Base-by-base conservation (phyloP, 1,140 invertebrate genomes). In the Diplogasteroides magnus region DNA sequence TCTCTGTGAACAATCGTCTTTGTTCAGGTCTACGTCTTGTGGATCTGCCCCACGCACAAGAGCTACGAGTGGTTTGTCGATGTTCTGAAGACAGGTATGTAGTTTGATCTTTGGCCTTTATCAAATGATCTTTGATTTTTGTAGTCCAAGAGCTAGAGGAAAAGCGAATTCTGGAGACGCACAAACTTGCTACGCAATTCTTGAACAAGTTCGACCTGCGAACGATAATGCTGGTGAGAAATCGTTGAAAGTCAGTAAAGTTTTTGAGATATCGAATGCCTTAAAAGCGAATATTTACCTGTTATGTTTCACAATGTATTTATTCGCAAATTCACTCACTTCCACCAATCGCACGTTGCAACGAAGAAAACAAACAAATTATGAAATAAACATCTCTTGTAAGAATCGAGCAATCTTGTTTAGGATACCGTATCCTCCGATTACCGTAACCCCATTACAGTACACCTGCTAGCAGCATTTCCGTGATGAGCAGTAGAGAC, bases 31-130 rank as follows among this genome's bases (percentile, higher is more conserved):
- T 98, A 98, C 85, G 98, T 98, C 85, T 85, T 99, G 6, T 99
- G 96, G 96, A 96, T 98, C 75, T 98, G 95, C 80, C 94, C 94
- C 2, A 97, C 94, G 2, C 96, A 99, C 84, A 93, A 95, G 73
- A 94, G 97, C 82, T 99, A 97, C 83, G 96, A 99, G 85, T 99
- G 96, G 96, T 95, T 99, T 83, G 96, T 98, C 76, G 96, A 99
- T 82, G 95, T 98, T 19, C 85, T 99, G 27, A 87, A 94, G 64
- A 93, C 98, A 81, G 37, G 37, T 48, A 48, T 19, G 37, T n/a
- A n/a, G n/a, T n/a, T n/a, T n/a, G n/a, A n/a, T n/a, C n/a, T n/a
- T n/a, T n/a, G n/a, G n/a, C n/a, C n/a, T n/a, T n/a, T n/a, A n/a
- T n/a, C n/a, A n/a, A n/a, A n/a, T n/a, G n/a, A n/a, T n/a, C n/a